Evolutionary conservation across 2,888 invertebrate species (phyloP), one percentile per base, ranked within the genome.

Genomic region (Plebejus anna): DNA sequence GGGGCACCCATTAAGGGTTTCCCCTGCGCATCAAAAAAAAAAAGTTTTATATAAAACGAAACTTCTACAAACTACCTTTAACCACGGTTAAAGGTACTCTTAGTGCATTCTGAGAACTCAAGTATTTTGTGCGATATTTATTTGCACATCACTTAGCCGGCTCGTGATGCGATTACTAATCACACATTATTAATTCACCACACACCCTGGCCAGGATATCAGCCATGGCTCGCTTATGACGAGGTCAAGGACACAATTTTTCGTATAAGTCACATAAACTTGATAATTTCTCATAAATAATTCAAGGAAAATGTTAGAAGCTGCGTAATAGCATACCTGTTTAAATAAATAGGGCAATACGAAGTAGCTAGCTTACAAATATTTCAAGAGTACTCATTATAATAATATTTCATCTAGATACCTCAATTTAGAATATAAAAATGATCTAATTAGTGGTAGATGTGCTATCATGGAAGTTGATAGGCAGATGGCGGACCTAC

Each of bases 181-280:
- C 66, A 22, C 16, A 51, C 55, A 22, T 51, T 73, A 73, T 55
- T 55, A 55, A 73, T 73, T 55, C 73, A 73, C 6, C 55, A 51
- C 73, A 55, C 13, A 42, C 11, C 47, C 32, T 66, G 66, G 5
- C 6, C 16, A 73, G 51, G 51, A 28, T 51, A 28, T 32, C 28
- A 51, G 13, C 16, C 55, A 73, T 73, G 73, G 73, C 55, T 73
- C 32, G 72, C 51, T 28, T 9, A 32, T 7, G 13, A 6, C 55
- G 55, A 73, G 73, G 73, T 55, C 73, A 73, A 55, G 73, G 55
- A 11, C 16, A 13, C 28, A 13, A 51, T 66, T 13, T 36, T 66
- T 66, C 4, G 13, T 3, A 6, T 1, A 61, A 66, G 11, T 1
- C 13, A 32, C 36, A 9, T 36, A 32, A 66, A 36, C 66, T 32